A percentile compares a stretch with the other conserved stretches of the same genome.
Evolutionary conservation across 2,113 vertebrate genomes (phyloP).

Genomic region (Paratilapia polleni): DNA sequence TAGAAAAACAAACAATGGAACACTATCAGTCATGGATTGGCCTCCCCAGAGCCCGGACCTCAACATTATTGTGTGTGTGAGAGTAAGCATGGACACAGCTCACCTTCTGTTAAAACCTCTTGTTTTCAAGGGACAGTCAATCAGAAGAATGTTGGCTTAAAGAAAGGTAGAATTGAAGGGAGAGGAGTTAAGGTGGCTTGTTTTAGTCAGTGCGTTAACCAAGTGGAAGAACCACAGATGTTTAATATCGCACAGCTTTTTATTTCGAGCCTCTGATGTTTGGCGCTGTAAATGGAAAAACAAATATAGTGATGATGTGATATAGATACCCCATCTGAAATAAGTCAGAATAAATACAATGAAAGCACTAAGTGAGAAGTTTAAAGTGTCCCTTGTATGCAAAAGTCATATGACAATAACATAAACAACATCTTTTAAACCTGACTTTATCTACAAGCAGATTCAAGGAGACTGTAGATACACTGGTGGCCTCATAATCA

Average conservation of each 20-base stretch:
- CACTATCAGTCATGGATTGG: neutral
- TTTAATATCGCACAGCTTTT: too few relatives aligned
- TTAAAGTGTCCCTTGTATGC: neutral
- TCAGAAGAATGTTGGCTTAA: neutral
- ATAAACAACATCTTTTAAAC: neutral
- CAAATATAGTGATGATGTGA: neutral
- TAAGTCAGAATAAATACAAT: neutral
- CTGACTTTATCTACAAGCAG: neutral
- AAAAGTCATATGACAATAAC: neutral
- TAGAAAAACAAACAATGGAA: neutral
- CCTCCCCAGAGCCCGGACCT: neutral
- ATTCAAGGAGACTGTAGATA: neutral
- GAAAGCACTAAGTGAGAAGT: neutral
- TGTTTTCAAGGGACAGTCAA: neutral
- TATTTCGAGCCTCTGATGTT: too few relatives aligned
- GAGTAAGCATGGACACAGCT: neutral
- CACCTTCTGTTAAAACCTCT: neutral
- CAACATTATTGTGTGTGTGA: fast-evolving
- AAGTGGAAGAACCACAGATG: neutral
- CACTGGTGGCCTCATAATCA: neutral
- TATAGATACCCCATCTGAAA: neutral
- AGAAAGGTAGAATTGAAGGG: neutral
- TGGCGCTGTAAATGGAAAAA: too few relatives aligned
- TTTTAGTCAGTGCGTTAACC: fast-evolving
- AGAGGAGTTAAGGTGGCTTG: neutral